Base-by-base conservation (phyloP, 2,797 vertebrate species). In the Micromesistius poutassou region DNA sequence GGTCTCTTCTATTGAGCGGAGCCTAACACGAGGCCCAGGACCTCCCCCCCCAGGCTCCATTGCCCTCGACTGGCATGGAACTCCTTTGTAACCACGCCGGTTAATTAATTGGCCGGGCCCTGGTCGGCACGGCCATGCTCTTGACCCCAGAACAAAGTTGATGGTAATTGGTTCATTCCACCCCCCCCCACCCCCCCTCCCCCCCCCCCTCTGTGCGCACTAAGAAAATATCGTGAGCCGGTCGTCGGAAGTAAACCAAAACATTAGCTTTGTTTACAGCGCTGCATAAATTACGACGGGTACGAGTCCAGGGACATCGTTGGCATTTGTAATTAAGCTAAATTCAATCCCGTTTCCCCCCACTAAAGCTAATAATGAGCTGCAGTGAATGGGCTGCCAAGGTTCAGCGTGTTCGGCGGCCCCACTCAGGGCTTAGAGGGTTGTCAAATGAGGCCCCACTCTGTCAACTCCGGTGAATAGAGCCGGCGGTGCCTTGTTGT, bases 81-180 rank as follows among this genome's bases (percentile, higher is more conserved):
- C 68, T 71, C 10, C 68, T 71, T 73, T 86, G 85, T 83, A 83
- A 85, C 86, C 40, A 71, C 81, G 50, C 46, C 62, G n/a, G 79
- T 86, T 89, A 89, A 89, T 88, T 83, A 89, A 78, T 2, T 75
- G 81, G 71, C 83, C 80, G 77, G 82, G 30, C 7, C 30, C 30
- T 30, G 28, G 3, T 30, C 30, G 6, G 55, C 10, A 38, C 10
- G 6, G 72, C 36, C 36, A 40, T 6, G n/a, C 22, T 70, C 76
- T 85, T 78, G 84, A 82, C 90, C 86, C 84, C 46, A 75, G 82
- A 84, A 88, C 78, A 86, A 86, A 86, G 82, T 77, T 85, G 77
- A 76, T 84, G 77, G 71, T 89, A 86, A 89, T 85, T 87, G 82
- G 79, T 46, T 68, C 80, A 83, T 62, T n/a, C 2, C 55, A 3